Percentiles rank a stretch among this genome's conserved stretches.
Evolutionary conservation across 2,113 vertebrate species (phyloP).

Genomic region (Tympanuchus pallidicinctus): DNA sequence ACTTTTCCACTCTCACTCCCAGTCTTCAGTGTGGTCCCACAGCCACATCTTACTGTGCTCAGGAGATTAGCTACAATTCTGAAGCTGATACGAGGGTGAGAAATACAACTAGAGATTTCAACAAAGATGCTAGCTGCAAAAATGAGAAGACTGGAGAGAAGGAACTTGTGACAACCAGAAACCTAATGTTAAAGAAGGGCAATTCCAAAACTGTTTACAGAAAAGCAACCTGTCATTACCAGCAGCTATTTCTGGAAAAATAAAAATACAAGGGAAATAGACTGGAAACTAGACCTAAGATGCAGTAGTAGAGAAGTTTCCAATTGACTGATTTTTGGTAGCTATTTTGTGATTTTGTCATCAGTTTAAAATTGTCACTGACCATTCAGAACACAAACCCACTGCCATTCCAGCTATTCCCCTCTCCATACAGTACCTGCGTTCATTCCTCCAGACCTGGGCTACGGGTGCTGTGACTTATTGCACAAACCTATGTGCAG

Average conservation of each 20-base stretch:
- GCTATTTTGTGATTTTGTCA: not conserved
- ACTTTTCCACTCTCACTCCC: not conserved
- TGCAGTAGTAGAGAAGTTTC: not conserved
- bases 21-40: not conserved
- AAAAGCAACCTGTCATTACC: not conserved
- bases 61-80: not conserved
- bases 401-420: not conserved
- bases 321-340: not conserved
- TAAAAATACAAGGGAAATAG: not conserved
- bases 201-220: not conserved
- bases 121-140: slow-evolving; percentile 14
- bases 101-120: not conserved
- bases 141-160: slow-evolving; percentile 14
- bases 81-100: not conserved
- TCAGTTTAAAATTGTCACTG: not conserved
- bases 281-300: not conserved
- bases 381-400: not conserved
- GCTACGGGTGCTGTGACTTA: not conserved
- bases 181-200: not conserved
- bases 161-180: not conserved
- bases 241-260: not conserved
- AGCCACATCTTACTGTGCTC: not conserved
- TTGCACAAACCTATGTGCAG: not conserved
- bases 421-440: too few species aligned
- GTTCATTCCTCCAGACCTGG: not conserved